Evolutionary conservation across 1,140 invertebrate species (phyloP), one percentile per base, ranked within the genome.

Genomic region (Colletes gigas): DNA sequence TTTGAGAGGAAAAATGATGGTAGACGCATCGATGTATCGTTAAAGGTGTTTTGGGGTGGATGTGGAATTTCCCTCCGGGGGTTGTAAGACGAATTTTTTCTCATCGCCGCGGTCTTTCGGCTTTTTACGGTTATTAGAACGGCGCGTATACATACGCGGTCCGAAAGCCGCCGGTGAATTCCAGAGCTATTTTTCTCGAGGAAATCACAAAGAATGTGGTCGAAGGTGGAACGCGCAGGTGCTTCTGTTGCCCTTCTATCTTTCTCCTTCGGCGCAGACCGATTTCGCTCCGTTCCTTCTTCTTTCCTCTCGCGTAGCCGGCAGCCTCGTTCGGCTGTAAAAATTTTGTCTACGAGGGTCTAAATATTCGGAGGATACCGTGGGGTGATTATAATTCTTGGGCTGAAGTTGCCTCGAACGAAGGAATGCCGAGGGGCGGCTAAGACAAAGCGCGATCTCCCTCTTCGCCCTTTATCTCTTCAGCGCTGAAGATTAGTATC

Each of bases 311-410:
- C 12, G 19, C 10, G 19, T 14, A 21, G 14, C 39, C 57, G 19
- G 39, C 15, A n/a, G 15, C 72, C 44, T 30, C 14, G 14, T 55
- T 30, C 44, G 67, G 65, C 73, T 77, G 74, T 82, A 81, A 84
- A 88, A 81, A 82, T 81, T 50, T 50, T 78, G 41, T 77, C 78
- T 81, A 84, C 78, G 80, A 82, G 84, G 70, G 72, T 82, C 83
- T 83, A 88, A 86, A 88, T 88, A 88, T 88, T 88, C 78, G 84
- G 82, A 68, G 85, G 82, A 86, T 84, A 81, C 75, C 66, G 65
- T 67, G 60, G 75, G 83, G 76, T 88, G 88, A 90, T 90, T 90
- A 90, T 90, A 89, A 90, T 90, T 90, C 89, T 83, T 85, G 66
- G 78, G 78, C 82, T 72, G 89, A 80, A 83, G 86, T 88, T 82